These are phyloP conservation scores for Hylomyscus alleni DNA, from an alignment of 2,797 vertebrate genomes.

Conservation along the genomic window DNA sequence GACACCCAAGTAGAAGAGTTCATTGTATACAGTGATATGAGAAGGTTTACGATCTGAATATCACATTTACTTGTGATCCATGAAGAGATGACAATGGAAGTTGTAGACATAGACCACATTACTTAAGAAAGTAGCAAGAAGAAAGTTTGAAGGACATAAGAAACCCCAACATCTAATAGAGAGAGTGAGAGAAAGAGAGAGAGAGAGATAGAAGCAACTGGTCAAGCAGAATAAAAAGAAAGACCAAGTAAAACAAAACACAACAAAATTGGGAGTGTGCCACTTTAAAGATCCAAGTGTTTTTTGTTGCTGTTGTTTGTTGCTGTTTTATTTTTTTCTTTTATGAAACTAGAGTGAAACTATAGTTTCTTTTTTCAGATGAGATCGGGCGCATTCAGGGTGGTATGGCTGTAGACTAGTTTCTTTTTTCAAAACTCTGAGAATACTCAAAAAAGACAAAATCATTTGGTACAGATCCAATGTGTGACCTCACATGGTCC, in stretches of 20 bases:
- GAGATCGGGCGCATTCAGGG: too few species aligned
- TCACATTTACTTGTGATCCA: neutral
- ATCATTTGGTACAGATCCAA: neutral
- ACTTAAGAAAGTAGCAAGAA: constrained; percentile 10
- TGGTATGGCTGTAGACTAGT: too few species aligned
- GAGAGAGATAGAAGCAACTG: neutral
- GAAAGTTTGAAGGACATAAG: neutral
- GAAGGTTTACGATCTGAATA: neutral
- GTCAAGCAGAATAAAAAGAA: neutral
- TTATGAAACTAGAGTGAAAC: neutral
- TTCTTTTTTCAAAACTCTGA: neutral
- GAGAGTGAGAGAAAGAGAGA: too few species aligned
- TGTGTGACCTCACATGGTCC: neutral
- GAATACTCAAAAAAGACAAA: neutral
- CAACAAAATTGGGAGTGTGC: neutral
- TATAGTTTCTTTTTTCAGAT: neutral
- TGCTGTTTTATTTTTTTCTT: neutral
- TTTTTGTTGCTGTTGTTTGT: neutral
- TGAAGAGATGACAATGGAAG: neutral
- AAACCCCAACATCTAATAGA: neutral
- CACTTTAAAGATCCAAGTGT: neutral
- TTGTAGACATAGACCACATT: neutral
- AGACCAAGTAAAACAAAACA: neutral
- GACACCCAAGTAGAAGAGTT: neutral
- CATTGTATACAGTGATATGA: neutral